phyloP scores from a whole-genome alignment of 2,888 invertebrate genomes.

The Zygothrica quintamaculata region DNA sequence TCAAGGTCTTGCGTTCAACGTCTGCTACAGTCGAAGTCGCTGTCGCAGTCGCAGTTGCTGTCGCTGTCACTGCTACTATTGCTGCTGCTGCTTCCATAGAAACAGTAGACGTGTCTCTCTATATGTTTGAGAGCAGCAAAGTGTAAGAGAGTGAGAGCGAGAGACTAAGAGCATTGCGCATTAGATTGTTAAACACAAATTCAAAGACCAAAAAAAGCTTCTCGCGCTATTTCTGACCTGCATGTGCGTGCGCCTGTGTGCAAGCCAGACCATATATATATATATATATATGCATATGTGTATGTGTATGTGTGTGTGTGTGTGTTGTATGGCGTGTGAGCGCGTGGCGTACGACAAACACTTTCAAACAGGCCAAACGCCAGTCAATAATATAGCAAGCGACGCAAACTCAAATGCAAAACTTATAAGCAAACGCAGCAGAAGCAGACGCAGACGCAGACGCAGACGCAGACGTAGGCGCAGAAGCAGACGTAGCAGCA shows the following conservation, averaged over 20 bases:
- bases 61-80: slow-evolving; percentile 12
- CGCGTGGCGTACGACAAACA: slow-evolving; percentile 57
- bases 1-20: slow-evolving; percentile 81
- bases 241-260: slow-evolving; percentile 7
- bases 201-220: slow-evolving; percentile 38
- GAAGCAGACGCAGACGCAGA: slow-evolving; percentile 5
- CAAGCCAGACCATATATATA: too few relatives aligned
- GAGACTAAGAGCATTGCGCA: slow-evolving; percentile 33
- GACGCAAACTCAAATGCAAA: slow-evolving; percentile 42
- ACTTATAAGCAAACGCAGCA: neutral
- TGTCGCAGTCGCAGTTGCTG: slow-evolving; percentile 8
- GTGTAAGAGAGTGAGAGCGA: slow-evolving; percentile 27
- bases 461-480: slow-evolving; percentile 4
- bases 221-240: slow-evolving; percentile 28
- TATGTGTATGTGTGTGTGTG: slow-evolving; percentile 17
- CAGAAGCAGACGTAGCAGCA: neutral
- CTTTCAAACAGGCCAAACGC: slow-evolving; percentile 52
- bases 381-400: slow-evolving; percentile 36
- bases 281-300: too few relatives aligned
- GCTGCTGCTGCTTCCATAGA: slow-evolving; percentile 48
- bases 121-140: slow-evolving; percentile 15
- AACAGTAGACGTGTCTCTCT: slow-evolving; percentile 18
- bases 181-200: slow-evolving; percentile 48
- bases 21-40: slow-evolving; percentile 40
- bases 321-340: slow-evolving; percentile 29